Evolutionary conservation across 1,140 invertebrate genomes (phyloP), one percentile per base, ranked within the genome.

Genomic region (Dendroctonus ponderosae): DNA sequence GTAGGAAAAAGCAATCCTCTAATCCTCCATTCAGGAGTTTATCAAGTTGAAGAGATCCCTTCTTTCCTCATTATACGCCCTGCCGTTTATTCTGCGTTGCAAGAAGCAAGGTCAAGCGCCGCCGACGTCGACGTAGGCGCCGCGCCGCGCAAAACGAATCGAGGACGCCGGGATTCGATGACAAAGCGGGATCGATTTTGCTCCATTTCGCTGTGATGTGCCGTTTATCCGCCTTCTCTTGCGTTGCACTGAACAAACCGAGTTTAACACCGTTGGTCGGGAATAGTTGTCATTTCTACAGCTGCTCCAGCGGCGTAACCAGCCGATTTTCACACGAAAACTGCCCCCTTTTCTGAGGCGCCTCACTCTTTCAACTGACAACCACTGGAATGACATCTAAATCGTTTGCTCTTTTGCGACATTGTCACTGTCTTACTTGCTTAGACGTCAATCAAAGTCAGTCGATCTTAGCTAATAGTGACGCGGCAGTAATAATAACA

Each of bases 191-290:
- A 61, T 61, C 58, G 58, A 61, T 61, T 61, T 61, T 61, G 58
- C 58, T 61, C 58, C 46, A 50, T 61, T 49, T 50, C 46, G 58
- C 5, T 15, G 53, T 56, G 53, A 56, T 56, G 41, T 46, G 58
- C 48, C 58, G 58, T 61, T 61, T 61, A 61, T 61, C 58, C 58
- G 58, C 39, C 48, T 61, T 61, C 48, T 48, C 46, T 50, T 50
- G 46, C 58, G 58, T 61, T 61, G 58, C 58, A 61, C 58, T 61
- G 58, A 61, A 61, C 46, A 61, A 61, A 61, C 58, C 58, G 58
- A 61, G 46, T 61, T 61, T 61, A 61, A 61, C 58, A 50, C 58
- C 40, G 44, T 50, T 38, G 58, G 58, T 49, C 39, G 58, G 58
- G 58, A 61, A 61, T 61, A 61, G 58, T 49, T 61, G 44, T 61